Base-by-base conservation (phyloP, 92 coral and sea anemone species). In the Umimayanthus chanpuru region DNA sequence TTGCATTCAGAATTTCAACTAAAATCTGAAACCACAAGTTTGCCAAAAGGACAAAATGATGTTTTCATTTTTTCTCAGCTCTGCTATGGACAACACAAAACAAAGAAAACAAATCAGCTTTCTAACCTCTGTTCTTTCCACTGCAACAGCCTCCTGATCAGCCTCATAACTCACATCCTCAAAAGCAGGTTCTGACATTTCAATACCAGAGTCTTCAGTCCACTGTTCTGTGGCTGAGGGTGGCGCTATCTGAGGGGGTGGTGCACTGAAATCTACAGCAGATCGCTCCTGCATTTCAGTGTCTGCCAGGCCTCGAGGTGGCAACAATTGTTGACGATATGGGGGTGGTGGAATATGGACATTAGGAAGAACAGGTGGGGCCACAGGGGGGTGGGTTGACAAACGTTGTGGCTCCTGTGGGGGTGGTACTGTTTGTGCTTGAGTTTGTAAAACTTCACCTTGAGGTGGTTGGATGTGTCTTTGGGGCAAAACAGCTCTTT, bases 141-240 rank as follows among this genome's bases (percentile, higher is more conserved):
- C 61, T 18, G 41, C 66, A 28, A 50, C 77, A 41, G n/a, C 87
- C 44, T 83, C 64, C 25, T 83, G 78, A 25, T 83, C 87, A 14
- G 28, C 87, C 38, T 70, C 67, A 83, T 68, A 43, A 41, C 78
- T 83, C 43, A 70, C 44, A 67, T 70, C 87, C 66, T 71, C 87
- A 71, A 8, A 2, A 26, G 21, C 15, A 6, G 76, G 87, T 30
- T 83, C 87, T 0, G 87, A 70, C 87, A 83, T 70, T 73, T 83
- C 79, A 83, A 83, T 83, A 47, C 78, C 87, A 3, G 87, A 83
- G 58, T 83, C 87, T 18, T 83, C 79, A 20, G 67, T 83, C 77
- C 53, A 43, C 61, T 83, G 87, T 29, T 83, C 87, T 5, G 15
- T 30, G 7, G 73, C 72, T 21, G 44, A 10, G n/a, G 43, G 44